These are phyloP conservation scores for Poeciliopsis infans DNA, from an alignment of 2,797 vertebrate species.

Conservation along the genomic window DNA sequence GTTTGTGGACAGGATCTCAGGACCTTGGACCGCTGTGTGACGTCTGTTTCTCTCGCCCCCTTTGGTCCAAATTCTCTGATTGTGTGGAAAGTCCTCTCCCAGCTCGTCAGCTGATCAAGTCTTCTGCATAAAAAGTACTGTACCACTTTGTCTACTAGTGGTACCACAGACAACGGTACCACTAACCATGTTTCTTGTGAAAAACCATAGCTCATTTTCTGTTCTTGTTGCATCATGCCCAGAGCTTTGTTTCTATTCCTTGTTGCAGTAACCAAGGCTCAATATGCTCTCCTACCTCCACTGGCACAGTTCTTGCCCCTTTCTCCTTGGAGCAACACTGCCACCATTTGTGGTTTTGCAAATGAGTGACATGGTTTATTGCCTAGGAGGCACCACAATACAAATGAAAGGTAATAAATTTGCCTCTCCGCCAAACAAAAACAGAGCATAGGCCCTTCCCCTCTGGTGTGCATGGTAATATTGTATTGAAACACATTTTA, in stretches of 20 bases:
- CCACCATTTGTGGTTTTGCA: not conserved
- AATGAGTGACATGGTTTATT: not conserved
- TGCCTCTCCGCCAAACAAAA: no score
- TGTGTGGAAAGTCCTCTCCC: no score
- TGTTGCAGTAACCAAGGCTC: not conserved
- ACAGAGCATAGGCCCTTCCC: not conserved
- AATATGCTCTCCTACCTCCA: not conserved
- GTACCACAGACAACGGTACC: no score
- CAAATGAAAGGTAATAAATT: not conserved
- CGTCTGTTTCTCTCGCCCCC: no score
- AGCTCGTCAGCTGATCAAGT: no score
- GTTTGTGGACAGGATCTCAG: not conserved
- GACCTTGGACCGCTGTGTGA: no score
- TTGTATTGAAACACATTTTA: not conserved
- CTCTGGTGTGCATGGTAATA: not conserved
- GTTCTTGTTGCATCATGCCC: not conserved
- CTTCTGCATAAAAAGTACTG: no score
- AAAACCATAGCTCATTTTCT: not conserved
- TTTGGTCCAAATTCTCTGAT: no score
- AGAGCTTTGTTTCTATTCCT: not conserved
- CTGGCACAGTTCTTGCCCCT: not conserved
- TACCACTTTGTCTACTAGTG: no score
- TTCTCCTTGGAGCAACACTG: not conserved
- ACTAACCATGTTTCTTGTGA: not conserved
- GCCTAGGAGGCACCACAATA: not conserved